Evolutionary conservation across 2,797 vertebrate genomes (phyloP).

Genomic region (Pagetopsis macropterus): DNA sequence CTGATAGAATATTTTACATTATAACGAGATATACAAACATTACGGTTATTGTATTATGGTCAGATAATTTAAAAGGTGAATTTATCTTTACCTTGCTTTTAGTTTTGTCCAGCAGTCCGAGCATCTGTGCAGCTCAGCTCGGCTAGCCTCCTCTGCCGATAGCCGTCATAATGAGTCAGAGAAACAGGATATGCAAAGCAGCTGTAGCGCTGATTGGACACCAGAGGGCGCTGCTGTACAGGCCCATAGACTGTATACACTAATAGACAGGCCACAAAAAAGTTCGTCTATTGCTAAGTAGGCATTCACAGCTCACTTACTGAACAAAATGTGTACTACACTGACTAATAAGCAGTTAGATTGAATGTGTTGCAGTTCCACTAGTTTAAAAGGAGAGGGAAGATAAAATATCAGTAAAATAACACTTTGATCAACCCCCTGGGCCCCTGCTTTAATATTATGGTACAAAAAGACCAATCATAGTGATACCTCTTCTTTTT

Average conservation of each 20-base stretch:
- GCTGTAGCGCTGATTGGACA: slow-evolving; percentile 10
- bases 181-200: slow-evolving; percentile 77
- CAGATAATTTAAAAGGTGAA: fast-evolving
- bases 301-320: too few species aligned
- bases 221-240: slow-evolving; percentile 40
- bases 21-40: neutral
- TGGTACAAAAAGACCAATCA: too few species aligned
- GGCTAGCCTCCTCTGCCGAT: slow-evolving; percentile 46
- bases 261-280: neutral
- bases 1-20: neutral
- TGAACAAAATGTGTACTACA: neutral
- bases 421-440: too few species aligned
- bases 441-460: too few species aligned
- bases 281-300: slow-evolving; percentile 16
- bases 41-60: too few species aligned
- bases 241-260: too few species aligned
- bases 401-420: neutral
- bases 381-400: neutral
- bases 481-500: too few species aligned
- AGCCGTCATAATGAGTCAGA: slow-evolving; percentile 67
- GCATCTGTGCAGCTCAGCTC: slow-evolving; percentile 50
- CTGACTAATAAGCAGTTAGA: neutral
- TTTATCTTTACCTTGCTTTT: slow-evolving; percentile 38
- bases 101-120: slow-evolving; percentile 17
- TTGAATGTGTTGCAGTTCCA: neutral